These are phyloP conservation scores for Autographa gamma DNA, from an alignment of 2,888 invertebrate genomes.

Conservation along the genomic window DNA sequence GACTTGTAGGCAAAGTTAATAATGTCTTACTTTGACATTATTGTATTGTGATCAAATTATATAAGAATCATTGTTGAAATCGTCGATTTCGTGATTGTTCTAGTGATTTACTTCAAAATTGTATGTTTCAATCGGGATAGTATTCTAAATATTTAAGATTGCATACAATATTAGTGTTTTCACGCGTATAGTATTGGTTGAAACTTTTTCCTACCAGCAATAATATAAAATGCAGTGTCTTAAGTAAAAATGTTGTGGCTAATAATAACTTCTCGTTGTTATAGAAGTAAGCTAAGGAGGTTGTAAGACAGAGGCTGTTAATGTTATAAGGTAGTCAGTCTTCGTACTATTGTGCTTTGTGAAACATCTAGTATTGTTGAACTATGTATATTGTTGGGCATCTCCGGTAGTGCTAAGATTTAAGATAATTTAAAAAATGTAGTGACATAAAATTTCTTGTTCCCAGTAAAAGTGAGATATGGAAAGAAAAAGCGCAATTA, in stretches of 20 bases:
- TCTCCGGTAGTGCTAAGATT: conserved; percentile 18
- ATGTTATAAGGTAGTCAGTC: conserved; percentile 62
- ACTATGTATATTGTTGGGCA: conserved; percentile 35
- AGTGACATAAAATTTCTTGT: conserved; percentile 11
- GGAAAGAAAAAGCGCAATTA: conserved; percentile 11
- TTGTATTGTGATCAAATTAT: conserved; percentile 55
- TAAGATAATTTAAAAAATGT: background rate
- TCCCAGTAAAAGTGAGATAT: conserved; percentile 23
- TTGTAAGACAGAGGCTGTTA: conserved; percentile 83
- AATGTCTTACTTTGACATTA: conserved; percentile 33
- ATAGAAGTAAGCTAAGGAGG: conserved; percentile 72
- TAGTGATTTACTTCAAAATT: conserved; percentile 15
- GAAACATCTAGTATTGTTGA: conserved; percentile 25
- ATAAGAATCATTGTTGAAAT: conserved; percentile 33
- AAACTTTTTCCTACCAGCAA: conserved; percentile 65
- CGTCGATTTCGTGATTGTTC: conserved; percentile 13
- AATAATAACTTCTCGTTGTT: conserved; percentile 70
- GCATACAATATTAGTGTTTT: conserved; percentile 19
- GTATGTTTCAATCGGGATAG: conserved; percentile 10
- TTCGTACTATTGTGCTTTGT: conserved; percentile 62
- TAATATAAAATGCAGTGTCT: conserved; percentile 80
- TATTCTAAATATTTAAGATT: conserved; percentile 29
- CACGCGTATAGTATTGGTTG: conserved; percentile 25
- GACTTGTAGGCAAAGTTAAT: conserved; percentile 28
- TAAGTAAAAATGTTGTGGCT: conserved; percentile 80